A percentile compares a stretch with the other conserved stretches of the same genome.
Conservation (phyloP, 2,888 invertebrate species). For the Harpalus rubripes region DNA sequence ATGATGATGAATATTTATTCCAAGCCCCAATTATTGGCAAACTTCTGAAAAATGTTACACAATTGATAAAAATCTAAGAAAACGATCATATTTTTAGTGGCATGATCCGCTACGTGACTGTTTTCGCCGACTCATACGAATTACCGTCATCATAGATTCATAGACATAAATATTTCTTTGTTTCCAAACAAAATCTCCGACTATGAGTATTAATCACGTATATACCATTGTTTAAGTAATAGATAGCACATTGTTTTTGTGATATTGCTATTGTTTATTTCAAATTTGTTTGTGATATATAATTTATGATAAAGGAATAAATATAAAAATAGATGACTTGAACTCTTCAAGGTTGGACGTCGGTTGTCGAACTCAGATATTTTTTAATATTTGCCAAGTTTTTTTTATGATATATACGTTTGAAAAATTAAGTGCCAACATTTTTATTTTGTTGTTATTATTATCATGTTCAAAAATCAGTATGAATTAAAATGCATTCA, state of each 20-base stretch:
- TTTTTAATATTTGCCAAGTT: slow-evolving; percentile 1
- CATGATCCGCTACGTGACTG: background rate
- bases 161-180: background rate
- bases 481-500: no score
- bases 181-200: background rate
- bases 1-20: no score
- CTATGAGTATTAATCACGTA: background rate
- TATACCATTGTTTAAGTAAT: background rate
- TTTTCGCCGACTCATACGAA: background rate
- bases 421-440: background rate
- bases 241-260: background rate
- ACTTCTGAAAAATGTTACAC: background rate
- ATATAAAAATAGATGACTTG: background rate
- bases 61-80: background rate
- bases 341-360: background rate
- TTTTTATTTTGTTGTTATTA: background rate
- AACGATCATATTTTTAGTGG: background rate
- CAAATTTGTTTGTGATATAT: background rate
- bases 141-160: background rate
- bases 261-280: background rate
- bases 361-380: background rate
- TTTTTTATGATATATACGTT: background rate
- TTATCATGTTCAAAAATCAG: no score
- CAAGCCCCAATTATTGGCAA: background rate
- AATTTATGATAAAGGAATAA: background rate